A percentile compares a stretch with the other conserved stretches of the same genome.
phyloP scores from a whole-genome alignment of 92 coral and sea anemone species.

The Hydrozoanthus gracilis region DNA sequence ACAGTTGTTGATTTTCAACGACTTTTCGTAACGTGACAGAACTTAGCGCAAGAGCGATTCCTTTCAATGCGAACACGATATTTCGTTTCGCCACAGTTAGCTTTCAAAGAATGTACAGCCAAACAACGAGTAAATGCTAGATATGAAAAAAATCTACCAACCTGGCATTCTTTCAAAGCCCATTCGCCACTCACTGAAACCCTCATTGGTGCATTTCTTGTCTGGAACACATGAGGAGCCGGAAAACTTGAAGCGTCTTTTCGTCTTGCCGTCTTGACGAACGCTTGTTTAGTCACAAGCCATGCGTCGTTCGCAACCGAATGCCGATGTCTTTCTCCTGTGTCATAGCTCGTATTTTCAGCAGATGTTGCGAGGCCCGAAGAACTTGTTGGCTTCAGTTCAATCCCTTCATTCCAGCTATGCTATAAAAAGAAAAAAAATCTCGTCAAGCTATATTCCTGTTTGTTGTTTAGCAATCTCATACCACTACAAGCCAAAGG shows the following conservation, averaged over 20 bases:
- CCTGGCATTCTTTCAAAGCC: slow-evolving; percentile 91
- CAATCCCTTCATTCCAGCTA: slow-evolving; percentile 83
- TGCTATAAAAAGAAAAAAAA: slow-evolving; percentile 60
- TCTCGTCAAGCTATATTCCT: not conserved
- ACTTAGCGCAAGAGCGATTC: slow-evolving; percentile 2
- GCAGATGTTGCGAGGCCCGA: slow-evolving; percentile 75
- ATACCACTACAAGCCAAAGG: not conserved
- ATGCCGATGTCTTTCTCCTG: slow-evolving; percentile 63
- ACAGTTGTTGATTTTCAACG: not conserved
- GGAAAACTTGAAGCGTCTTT: slow-evolving; percentile 62
- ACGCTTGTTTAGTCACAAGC: slow-evolving; percentile 76
- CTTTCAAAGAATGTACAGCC: not conserved
- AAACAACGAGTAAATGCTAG: not conserved
- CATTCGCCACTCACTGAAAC: slow-evolving; percentile 93
- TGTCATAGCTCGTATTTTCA: slow-evolving; percentile 67
- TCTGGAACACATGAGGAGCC: slow-evolving; percentile 67
- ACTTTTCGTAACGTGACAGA: slow-evolving; percentile 13
- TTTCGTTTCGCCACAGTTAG: not conserved
- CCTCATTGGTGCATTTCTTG: slow-evolving; percentile 83
- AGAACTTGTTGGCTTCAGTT: slow-evolving; percentile 78
- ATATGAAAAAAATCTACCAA: slow-evolving; percentile 28
- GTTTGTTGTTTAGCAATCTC: slow-evolving; percentile 24
- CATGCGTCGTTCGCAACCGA: slow-evolving; percentile 68
- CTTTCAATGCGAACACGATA: not conserved
- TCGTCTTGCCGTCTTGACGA: slow-evolving; percentile 40